Conservation (phyloP, 1,140 invertebrate genomes). For the Pararge aegeria region DNA sequence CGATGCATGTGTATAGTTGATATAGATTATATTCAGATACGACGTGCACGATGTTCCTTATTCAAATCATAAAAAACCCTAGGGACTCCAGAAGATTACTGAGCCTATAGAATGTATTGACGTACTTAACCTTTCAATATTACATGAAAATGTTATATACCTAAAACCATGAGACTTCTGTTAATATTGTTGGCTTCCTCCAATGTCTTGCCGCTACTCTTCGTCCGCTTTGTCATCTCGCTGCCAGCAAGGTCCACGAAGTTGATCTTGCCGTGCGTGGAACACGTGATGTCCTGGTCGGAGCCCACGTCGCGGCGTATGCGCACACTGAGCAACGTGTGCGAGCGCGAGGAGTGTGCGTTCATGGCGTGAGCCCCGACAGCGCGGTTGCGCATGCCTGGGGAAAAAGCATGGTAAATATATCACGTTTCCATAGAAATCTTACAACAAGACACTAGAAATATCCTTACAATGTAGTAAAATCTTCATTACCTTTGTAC, state of each 20-base stretch:
- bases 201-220: slow-evolving; percentile 93
- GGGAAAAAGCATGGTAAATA: neutral
- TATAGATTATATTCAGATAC: too few species aligned
- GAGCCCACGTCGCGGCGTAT: slow-evolving; percentile 85
- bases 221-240: slow-evolving; percentile 96
- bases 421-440: too few species aligned
- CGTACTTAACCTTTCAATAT: too few species aligned
- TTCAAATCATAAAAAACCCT: too few species aligned
- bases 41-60: too few species aligned
- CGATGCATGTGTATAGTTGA: too few species aligned
- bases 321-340: slow-evolving; percentile 95
- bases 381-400: slow-evolving; percentile 91
- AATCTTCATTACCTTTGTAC: too few species aligned
- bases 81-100: too few species aligned
- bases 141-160: slow-evolving; percentile 73
- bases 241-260: slow-evolving; percentile 97
- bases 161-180: slow-evolving; percentile 96
- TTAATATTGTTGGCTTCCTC: slow-evolving; percentile 98
- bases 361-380: slow-evolving; percentile 97
- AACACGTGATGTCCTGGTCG: slow-evolving; percentile 89
- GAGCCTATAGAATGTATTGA: too few species aligned
- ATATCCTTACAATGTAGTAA: too few species aligned
- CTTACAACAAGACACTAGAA: too few species aligned
- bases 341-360: slow-evolving; percentile 95
- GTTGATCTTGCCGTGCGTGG: slow-evolving; percentile 94